Base-by-base conservation (phyloP, 2,888 invertebrate genomes). In the Aphrophora alni region DNA sequence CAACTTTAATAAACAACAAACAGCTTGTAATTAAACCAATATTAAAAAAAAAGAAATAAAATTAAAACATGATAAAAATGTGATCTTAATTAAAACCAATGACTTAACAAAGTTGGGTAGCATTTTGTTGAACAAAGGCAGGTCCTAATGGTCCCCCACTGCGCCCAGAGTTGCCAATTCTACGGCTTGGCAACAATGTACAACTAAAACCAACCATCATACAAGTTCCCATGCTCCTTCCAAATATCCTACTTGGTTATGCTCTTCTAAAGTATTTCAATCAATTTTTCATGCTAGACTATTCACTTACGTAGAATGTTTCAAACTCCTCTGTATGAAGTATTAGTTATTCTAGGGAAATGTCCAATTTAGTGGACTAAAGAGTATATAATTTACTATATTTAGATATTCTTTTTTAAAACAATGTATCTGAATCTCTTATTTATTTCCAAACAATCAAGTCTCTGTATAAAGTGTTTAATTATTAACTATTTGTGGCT, bases 1-100 rank as follows among this genome's bases (percentile, higher is more conserved):
- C n/a, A n/a, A n/a, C n/a, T n/a, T n/a, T n/a, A n/a, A n/a, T 10
- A 33, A 4, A 33, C 33, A 4, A 7, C 33, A 33, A 33, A 4
- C 44, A 14, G 8, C 33, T 44, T 44, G 2, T 44, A 10, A 14
- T 44, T 17, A 17, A 17, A 14, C 10, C 12, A 44, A 44, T 14
- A 44, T 14, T 44, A 44, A 14, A 4, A 44, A 59, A 59, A 59
- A n/a, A 59, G n/a, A 59, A n/a, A 21, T 14, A n/a, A 59, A 21
- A 59, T 5, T 14, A 59, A 59, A 59, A 59, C 12, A 44, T 14
- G 21, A 21, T 59, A 59, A 59, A 59, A 44, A 21, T 59, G 21
- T 10, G 78, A 78, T 78, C 71, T 73, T 72, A 71, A 78, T 78
- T 78, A 78, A 78, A 78, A 44, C 51, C 78, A 70, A 78, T 78